phyloP scores from a whole-genome alignment of 2,113 vertebrate species.

The Festucalex cinctus region DNA sequence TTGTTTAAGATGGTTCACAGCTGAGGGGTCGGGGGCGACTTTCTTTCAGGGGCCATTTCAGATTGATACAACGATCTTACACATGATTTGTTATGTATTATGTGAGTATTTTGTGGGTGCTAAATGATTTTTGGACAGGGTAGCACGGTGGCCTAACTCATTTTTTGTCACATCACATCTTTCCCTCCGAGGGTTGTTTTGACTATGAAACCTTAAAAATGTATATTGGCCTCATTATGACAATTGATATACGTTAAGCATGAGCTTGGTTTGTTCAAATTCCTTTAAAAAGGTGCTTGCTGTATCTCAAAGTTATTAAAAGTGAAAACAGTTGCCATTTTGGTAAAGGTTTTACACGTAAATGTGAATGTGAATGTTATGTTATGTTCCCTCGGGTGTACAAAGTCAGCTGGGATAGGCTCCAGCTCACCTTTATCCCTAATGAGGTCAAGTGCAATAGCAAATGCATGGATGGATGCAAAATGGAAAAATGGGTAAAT shows the following conservation, averaged over 20 bases:
- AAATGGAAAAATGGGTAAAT: neutral
- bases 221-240: neutral
- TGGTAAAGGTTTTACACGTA: no score
- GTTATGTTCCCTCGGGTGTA: no score
- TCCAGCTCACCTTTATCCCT: neutral
- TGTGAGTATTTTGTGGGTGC: neutral
- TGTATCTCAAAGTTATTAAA: no score
- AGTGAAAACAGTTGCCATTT: no score
- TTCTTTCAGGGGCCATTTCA: neutral
- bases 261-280: no score
- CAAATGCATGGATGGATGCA: neutral
- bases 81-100: neutral
- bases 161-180: neutral
- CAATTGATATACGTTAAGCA: neutral
- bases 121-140: neutral
- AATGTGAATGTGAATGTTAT: no score
- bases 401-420: neutral
- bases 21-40: neutral
- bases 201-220: neutral
- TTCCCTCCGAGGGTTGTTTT: neutral
- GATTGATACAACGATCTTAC: neutral
- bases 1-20: slow-evolving; percentile 13
- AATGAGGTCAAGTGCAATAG: neutral
- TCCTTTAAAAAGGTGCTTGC: no score
- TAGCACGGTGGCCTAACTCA: neutral